Percentiles rank a stretch among this genome's conserved stretches.
phyloP scores from a whole-genome alignment of 23 tunicate species.

The Clavelina lepadiformis region DNA sequence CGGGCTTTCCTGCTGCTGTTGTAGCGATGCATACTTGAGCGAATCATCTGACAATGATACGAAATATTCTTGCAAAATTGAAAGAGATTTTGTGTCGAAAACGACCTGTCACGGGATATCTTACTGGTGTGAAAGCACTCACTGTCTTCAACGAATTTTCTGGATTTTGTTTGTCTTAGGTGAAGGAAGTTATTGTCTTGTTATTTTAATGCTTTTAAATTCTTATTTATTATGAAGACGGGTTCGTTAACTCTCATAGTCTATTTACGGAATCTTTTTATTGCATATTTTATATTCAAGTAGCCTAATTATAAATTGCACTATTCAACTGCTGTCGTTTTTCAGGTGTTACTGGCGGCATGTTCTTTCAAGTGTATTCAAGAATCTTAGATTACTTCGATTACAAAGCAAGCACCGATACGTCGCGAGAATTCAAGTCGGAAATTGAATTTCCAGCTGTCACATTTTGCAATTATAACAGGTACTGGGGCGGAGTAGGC shows the following conservation, averaged over 20 bases:
- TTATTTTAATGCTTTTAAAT: no score
- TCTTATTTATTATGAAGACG: no score
- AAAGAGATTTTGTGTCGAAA: slow-evolving; percentile 24
- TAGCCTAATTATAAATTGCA: not conserved
- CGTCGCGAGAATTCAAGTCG: not conserved
- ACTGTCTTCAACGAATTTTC: slow-evolving; percentile 7
- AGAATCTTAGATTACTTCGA: slow-evolving; percentile 10
- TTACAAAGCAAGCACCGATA: slow-evolving; percentile 4
- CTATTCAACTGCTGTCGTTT: not conserved
- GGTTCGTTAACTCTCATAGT: no score
- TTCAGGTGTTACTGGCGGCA: slow-evolving; percentile 1
- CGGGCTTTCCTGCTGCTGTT: no score
- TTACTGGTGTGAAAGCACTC: slow-evolving; percentile 22
- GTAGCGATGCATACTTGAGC: no score
- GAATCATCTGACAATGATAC: no score
- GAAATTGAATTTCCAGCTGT: slow-evolving; percentile 7
- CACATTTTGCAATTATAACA: slow-evolving; percentile 19
- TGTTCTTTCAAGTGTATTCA: not conserved
- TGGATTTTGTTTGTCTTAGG: slow-evolving; percentile 31
- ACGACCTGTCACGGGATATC: slow-evolving; percentile 46
- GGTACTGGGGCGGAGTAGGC: no score
- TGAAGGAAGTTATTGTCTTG: no score
- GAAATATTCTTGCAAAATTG: slow-evolving; percentile 24
- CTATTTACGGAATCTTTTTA: no score
- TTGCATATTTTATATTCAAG: no score